phyloP scores from a whole-genome alignment of 2,888 invertebrate genomes.

The Crioceris asparagi region DNA sequence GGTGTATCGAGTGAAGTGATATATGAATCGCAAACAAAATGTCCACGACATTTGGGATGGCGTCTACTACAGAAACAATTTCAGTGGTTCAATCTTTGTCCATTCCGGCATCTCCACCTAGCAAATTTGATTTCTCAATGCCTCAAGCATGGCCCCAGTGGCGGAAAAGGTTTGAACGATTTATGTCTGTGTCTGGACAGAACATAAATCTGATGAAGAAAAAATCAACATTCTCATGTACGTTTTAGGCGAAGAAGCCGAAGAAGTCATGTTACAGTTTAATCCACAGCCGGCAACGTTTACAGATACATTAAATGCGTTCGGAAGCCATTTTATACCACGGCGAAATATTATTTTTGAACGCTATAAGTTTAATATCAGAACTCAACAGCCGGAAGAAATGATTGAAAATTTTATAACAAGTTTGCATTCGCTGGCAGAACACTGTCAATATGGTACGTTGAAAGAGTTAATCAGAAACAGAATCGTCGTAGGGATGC shows the following conservation, averaged over 20 bases:
- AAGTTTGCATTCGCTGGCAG: slow-evolving; percentile 6
- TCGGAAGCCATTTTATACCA: slow-evolving; percentile 5
- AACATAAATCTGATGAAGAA: slow-evolving; percentile 12
- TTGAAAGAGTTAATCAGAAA: slow-evolving; percentile 23
- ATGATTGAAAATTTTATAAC: slow-evolving; percentile 6
- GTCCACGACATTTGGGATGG: no score
- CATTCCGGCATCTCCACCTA: no score
- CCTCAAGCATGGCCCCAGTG: slow-evolving; percentile 8
- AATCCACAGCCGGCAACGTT: not conserved
- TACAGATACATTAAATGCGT: slow-evolving; percentile 1
- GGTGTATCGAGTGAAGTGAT: no score
- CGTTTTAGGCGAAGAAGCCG: slow-evolving; percentile 18
- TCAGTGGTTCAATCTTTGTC: no score
- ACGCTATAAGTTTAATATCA: slow-evolving; percentile 7
- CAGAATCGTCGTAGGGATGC: slow-evolving; percentile 23
- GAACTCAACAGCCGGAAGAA: slow-evolving; percentile 6
- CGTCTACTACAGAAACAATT: no score
- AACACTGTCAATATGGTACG: slow-evolving; percentile 9
- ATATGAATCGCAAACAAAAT: no score
- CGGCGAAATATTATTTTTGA: slow-evolving; percentile 6
- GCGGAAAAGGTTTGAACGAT: slow-evolving; percentile 9
- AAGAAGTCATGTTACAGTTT: slow-evolving; percentile 11
- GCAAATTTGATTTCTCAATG: slow-evolving; percentile 6
- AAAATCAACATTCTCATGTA: slow-evolving; percentile 20
- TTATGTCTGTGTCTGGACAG: slow-evolving; percentile 7